These are phyloP conservation scores for Salmo trutta DNA, from an alignment of 2,797 vertebrate genomes.

Conservation along the genomic window DNA sequence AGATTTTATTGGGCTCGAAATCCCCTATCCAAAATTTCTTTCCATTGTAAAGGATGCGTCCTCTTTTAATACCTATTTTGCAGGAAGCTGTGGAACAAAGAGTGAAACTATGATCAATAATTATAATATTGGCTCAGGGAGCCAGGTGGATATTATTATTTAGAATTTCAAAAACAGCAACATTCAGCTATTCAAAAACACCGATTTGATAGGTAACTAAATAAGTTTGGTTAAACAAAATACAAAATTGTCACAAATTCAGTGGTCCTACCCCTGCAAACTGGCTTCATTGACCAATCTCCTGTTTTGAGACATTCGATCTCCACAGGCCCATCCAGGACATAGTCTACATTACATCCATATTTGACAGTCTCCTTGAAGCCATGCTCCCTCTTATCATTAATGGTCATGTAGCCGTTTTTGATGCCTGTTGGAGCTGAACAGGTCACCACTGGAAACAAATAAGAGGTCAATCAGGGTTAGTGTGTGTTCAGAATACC, in stretches of 20 bases:
- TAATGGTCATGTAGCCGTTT: conserved; percentile 79
- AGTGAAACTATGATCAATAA: neutral
- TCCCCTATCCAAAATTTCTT: conserved; percentile 74
- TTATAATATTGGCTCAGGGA: too few relatives aligned
- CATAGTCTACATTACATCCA: conserved; percentile 72
- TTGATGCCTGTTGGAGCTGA: conserved; percentile 75
- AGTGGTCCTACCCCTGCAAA: conserved; percentile 78
- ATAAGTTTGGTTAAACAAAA: neutral
- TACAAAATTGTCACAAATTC: neutral
- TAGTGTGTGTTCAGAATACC: neutral
- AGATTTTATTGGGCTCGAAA: conserved; percentile 67
- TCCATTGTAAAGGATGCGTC: conserved; percentile 76
- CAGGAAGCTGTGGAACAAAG: conserved; percentile 76
- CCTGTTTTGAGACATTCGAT: conserved; percentile 76
- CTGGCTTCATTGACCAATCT: conserved; percentile 81
- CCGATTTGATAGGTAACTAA: neutral
- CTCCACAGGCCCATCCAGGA: conserved; percentile 72
- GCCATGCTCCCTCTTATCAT: conserved; percentile 52
- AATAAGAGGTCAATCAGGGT: neutral
- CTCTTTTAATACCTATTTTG: conserved; percentile 69
- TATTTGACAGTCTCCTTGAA: conserved; percentile 79
- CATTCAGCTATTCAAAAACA: neutral
- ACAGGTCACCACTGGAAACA: conserved; percentile 80
- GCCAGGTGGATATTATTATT: too few relatives aligned
- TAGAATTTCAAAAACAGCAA: too few relatives aligned